These are phyloP conservation scores for Antrozous pallidus DNA, from an alignment of 2,797 vertebrate genomes.

Conservation along the genomic window DNA sequence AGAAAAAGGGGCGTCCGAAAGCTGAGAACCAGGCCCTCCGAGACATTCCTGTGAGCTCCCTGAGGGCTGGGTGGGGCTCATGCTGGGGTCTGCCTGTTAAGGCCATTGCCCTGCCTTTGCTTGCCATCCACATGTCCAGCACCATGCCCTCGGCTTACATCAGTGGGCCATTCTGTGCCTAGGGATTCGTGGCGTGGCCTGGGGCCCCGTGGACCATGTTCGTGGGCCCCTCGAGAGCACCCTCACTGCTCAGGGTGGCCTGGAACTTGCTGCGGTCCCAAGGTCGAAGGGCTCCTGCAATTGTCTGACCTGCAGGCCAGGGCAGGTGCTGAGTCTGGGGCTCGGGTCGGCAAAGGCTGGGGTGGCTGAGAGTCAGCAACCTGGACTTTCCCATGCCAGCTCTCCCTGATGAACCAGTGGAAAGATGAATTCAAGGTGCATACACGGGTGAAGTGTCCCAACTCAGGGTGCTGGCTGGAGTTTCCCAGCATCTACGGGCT, in stretches of 20 bases:
- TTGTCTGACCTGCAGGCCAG: not conserved
- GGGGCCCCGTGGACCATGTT: not conserved
- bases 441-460: constrained; percentile 94
- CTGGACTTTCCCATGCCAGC: constrained; percentile 80
- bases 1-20: constrained; percentile 93
- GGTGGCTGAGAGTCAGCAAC: not conserved
- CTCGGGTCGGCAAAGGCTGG: not conserved
- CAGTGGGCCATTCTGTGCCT: not conserved
- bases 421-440: constrained; percentile 97
- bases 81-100: fast-evolving
- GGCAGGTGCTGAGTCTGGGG: not conserved
- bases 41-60: constrained; percentile 93
- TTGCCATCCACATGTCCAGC: not conserved
- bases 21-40: constrained; percentile 92
- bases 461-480: constrained; percentile 96
- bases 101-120: not conserved
- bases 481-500: constrained; percentile 98
- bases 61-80: not conserved
- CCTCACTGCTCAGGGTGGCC: fast-evolving
- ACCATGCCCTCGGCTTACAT: not conserved
- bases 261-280: not conserved
- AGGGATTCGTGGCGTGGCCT: not conserved
- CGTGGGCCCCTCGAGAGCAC: not conserved
- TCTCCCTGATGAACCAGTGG: constrained; percentile 94
- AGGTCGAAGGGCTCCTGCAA: not conserved